Evolutionary conservation across 1,140 invertebrate genomes (phyloP).

Genomic region (Calliopsis andreniformis): DNA sequence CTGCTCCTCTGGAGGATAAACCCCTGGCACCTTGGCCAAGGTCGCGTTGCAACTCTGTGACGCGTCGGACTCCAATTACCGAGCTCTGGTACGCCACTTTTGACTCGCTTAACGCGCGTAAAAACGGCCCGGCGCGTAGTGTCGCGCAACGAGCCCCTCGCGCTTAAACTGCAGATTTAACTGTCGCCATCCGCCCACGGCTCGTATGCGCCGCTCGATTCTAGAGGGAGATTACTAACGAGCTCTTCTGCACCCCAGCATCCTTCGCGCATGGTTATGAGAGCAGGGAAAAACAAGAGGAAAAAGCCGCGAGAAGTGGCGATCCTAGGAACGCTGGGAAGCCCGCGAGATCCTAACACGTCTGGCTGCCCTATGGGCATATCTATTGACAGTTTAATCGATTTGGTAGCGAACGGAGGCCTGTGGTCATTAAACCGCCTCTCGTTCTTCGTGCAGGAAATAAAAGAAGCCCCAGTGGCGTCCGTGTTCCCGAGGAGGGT

Average conservation of each 20-base stretch:
- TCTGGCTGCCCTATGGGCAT: no score
- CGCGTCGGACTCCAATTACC: slow-evolving; percentile 41
- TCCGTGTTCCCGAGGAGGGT: background rate
- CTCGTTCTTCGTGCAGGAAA: background rate
- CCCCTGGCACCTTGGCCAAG: slow-evolving; percentile 28
- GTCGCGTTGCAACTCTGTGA: slow-evolving; percentile 24
- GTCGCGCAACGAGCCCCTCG: slow-evolving; percentile 16
- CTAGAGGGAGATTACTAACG: slow-evolving; percentile 53
- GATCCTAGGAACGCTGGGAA: background rate
- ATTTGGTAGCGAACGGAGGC: no score
- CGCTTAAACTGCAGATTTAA: slow-evolving; percentile 54
- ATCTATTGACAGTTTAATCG: no score
- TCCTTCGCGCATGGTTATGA: slow-evolving; percentile 32
- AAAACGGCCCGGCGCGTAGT: background rate
- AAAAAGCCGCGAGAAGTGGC: background rate
- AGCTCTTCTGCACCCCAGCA: slow-evolving; percentile 49
- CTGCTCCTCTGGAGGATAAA: background rate
- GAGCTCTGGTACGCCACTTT: slow-evolving; percentile 24
- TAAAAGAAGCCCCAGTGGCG: background rate
- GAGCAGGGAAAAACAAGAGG: slow-evolving; percentile 27
- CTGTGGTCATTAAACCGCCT: no score
- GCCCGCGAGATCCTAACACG: no score
- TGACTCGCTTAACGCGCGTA: slow-evolving; percentile 31
- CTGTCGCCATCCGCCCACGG: slow-evolving; percentile 54
- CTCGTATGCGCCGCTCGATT: slow-evolving; percentile 37